Base-by-base conservation (phyloP, 2,113 vertebrate species). In the Lethenteron reissneri region DNA sequence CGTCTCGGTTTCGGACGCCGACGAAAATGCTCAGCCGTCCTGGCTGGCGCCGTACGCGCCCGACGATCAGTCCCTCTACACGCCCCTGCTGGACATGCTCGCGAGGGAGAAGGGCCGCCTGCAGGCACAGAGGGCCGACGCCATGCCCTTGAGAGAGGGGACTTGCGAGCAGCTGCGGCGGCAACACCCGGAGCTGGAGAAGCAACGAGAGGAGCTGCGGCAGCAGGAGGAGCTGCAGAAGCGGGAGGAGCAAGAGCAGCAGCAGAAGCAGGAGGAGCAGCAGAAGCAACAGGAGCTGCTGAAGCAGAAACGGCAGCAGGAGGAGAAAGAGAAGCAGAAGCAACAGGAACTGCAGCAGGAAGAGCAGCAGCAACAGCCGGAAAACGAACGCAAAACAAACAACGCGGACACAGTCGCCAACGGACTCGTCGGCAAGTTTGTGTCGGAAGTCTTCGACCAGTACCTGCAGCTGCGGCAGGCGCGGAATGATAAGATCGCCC, bases 401-500 rank as follows among this genome's bases (percentile, higher is more conserved):
- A 77, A 78, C n/a, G 79, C 89, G 71, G 79, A 79, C 75, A 80
- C 82, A 57, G 78, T 92, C 73, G 80, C 88, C 41, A 87, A 96
- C 72, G 82, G 78, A 70, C 82, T 99, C 2, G 75, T 99, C 4
- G 79, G 78, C 71, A 82, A 77, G 77, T 88, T 88, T 80, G 77
- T 97, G 73, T 81, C 80, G 62, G 90, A 96, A 71, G 78, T 87
- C 0, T 81, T 99, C 72, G 77, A 3, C 72, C 85, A 95, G 75
- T 78, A 89, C 72, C 81, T 86, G 75, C 79, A 88, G 78, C 86
- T 97, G 73, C 86, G 84, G 79, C 91, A 81, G 75, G 75, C 75
- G 25, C 85, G 82, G 75, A 84, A 86, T 77, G 80, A 88, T 77
- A 99, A 92, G 80, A 88, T 96, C 68, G 79, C 41, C 41, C 41